These are phyloP conservation scores for Apis cerana DNA, from an alignment of 1,140 invertebrate genomes.

Conservation along the genomic window DNA sequence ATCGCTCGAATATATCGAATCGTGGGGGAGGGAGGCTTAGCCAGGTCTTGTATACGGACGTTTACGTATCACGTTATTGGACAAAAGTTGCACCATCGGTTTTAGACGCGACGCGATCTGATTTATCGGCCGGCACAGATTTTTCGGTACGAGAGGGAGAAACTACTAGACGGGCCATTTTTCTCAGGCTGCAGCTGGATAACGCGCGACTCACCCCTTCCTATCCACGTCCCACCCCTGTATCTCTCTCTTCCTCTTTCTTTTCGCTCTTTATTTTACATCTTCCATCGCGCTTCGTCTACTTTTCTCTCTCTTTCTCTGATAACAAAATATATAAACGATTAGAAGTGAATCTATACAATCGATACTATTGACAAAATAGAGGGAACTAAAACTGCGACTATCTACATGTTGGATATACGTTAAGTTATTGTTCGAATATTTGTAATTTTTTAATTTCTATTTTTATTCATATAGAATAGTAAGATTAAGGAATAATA, in stretches of 20 bases:
- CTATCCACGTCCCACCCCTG: no score
- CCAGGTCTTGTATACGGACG: conserved; percentile 55
- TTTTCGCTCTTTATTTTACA: not conserved
- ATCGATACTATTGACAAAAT: conserved; percentile 44
- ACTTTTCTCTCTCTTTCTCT: not conserved
- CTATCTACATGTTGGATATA: no score
- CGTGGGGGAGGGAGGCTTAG: conserved; percentile 23
- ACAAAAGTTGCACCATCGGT: conserved; percentile 70
- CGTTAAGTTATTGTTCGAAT: no score
- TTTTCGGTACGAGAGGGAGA: conserved; percentile 61
- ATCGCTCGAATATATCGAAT: conserved; percentile 55
- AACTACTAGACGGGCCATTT: conserved; percentile 68
- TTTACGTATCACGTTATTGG: conserved; percentile 71
- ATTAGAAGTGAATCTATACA: conserved; percentile 58
- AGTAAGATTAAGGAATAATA: no score
- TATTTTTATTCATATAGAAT: no score
- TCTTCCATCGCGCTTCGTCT: no score
- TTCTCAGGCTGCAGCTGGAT: conserved; percentile 67
- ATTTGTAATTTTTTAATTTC: no score
- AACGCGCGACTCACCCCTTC: conserved; percentile 39
- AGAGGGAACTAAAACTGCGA: no score
- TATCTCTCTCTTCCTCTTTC: not conserved
- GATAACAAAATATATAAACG: conserved; percentile 63
- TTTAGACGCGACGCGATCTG: conserved; percentile 68
- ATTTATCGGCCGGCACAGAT: conserved; percentile 63